A percentile compares a stretch with the other conserved stretches of the same genome.
These are phyloP conservation scores for Drosophila simulans DNA, from an alignment of 1,140 invertebrate genomes.

Conservation along the genomic window DNA sequence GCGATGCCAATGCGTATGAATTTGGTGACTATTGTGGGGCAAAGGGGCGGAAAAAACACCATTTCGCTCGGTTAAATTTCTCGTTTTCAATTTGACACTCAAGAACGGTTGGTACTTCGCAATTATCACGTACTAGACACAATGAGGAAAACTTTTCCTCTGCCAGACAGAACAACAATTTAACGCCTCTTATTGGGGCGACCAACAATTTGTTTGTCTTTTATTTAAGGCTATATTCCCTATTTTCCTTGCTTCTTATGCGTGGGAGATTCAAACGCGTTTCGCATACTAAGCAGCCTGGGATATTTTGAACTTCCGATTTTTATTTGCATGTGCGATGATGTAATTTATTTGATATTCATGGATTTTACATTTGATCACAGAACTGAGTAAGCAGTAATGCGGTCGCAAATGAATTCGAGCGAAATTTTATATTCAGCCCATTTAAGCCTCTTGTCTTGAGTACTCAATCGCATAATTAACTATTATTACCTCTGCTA, in stretches of 20 bases:
- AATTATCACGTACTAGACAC: conserved; percentile 57
- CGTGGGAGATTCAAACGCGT: conserved; percentile 36
- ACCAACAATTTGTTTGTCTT: conserved; percentile 55
- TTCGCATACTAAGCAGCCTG: conserved; percentile 69
- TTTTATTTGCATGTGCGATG: conserved; percentile 50
- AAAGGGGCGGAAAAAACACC: conserved; percentile 2
- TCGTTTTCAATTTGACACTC: conserved; percentile 35
- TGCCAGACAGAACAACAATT: conserved; percentile 61
- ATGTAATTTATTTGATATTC: conserved; percentile 77
- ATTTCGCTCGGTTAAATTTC: conserved; percentile 51
- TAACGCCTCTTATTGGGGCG: conserved; percentile 62
- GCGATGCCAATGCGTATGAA: conserved; percentile 96
- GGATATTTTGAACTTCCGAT: conserved; percentile 44
- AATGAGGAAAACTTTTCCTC: conserved; percentile 46
- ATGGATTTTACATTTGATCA: conserved; percentile 57
- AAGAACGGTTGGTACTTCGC: conserved; percentile 31
- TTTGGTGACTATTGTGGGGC: conserved; percentile 89
- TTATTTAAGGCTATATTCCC: conserved; percentile 21
- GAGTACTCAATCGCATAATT: conserved; percentile 30
- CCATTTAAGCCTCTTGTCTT: conserved; percentile 34
- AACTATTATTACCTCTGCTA: conserved; percentile 33
- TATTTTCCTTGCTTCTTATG: conserved; percentile 9
- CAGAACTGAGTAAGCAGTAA: conserved; percentile 18
- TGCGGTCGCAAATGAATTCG: conserved; percentile 39
- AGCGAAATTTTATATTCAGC: conserved; percentile 29